Conservation (phyloP, 2,797 vertebrate species). For the Acanthurus leucopareius region DNA sequence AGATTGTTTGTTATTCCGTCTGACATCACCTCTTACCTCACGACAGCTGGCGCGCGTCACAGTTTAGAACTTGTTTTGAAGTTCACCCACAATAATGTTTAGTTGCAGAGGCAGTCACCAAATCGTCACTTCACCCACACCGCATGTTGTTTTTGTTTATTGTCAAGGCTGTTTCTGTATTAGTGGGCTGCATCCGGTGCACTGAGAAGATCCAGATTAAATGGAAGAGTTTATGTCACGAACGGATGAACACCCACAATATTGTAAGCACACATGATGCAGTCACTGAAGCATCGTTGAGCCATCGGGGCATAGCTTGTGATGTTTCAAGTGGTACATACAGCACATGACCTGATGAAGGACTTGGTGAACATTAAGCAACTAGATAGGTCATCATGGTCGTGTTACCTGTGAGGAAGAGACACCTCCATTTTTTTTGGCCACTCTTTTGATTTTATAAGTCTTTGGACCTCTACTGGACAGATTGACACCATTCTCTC, state of each 20-base stretch:
- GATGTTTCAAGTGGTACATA: neutral
- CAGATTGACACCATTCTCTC: no score
- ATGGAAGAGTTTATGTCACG: conserved; percentile 49
- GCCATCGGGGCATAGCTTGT: neutral
- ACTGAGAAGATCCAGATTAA: conserved; percentile 41
- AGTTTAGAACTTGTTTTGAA: conserved; percentile 59
- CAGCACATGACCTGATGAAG: neutral
- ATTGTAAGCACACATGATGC: conserved; percentile 9
- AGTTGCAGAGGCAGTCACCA: conserved; percentile 36
- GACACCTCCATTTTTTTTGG: conserved; percentile 5
- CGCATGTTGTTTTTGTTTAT: conserved; percentile 68
- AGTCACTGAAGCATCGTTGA: conserved; percentile 7
- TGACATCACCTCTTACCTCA: conserved; percentile 38
- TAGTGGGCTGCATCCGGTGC: conserved; percentile 52
- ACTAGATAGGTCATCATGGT: neutral
- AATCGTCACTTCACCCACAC: conserved; percentile 57
- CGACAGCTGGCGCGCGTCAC: conserved; percentile 47
- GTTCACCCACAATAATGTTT: conserved; percentile 52
- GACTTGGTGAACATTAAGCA: conserved; percentile 16
- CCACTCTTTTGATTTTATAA: neutral
- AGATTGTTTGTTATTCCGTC: conserved; percentile 33
- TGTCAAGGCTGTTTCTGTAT: conserved; percentile 41
- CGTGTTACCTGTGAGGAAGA: neutral
- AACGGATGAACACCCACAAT: conserved; percentile 48
- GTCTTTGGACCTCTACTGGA: no score